Conservation (phyloP, 2,888 invertebrate genomes). For the Perdita meconis region DNA sequence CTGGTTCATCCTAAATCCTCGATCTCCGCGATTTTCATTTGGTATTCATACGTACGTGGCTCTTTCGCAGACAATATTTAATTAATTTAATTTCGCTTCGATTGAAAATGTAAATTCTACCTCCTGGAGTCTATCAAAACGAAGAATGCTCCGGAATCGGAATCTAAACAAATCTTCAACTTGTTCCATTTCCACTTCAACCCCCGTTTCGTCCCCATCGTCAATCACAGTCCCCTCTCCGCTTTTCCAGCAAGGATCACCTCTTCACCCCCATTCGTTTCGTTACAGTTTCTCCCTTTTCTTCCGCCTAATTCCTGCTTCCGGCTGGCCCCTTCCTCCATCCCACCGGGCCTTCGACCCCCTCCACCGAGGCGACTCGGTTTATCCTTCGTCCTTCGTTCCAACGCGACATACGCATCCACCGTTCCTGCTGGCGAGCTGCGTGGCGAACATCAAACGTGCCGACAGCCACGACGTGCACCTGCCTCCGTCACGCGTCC, state of each 20-base stretch:
- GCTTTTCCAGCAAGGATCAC: not conserved
- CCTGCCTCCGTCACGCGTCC: constrained; percentile 77
- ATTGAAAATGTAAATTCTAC: not conserved
- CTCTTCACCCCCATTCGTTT: not conserved
- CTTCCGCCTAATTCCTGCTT: constrained; percentile 35
- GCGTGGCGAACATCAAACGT: constrained; percentile 77
- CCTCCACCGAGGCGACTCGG: constrained; percentile 22
- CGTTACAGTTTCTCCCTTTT: constrained; percentile 24
- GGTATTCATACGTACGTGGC: not conserved
- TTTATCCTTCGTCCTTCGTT: constrained; percentile 52
- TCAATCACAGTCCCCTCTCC: not conserved
- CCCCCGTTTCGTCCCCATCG: not conserved
- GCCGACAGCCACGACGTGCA: constrained; percentile 77
- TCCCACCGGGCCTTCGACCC: constrained; percentile 2
- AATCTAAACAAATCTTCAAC: not conserved
- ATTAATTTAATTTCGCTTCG: too few relatives aligned
- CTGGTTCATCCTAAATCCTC: constrained; percentile 84
- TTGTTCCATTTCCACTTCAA: not conserved
- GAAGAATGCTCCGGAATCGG: not conserved
- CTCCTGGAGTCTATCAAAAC: not conserved
- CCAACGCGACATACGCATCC: constrained; percentile 71
- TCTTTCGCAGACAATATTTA: too few relatives aligned
- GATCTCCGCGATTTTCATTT: constrained; percentile 12
- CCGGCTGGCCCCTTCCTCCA: constrained; percentile 16
- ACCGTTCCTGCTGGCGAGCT: constrained; percentile 65